A percentile compares a stretch with the other conserved stretches of the same genome.
These are phyloP conservation scores for Linnaemya tessellans DNA, from an alignment of 2,888 invertebrate genomes.

Conservation along the genomic window DNA sequence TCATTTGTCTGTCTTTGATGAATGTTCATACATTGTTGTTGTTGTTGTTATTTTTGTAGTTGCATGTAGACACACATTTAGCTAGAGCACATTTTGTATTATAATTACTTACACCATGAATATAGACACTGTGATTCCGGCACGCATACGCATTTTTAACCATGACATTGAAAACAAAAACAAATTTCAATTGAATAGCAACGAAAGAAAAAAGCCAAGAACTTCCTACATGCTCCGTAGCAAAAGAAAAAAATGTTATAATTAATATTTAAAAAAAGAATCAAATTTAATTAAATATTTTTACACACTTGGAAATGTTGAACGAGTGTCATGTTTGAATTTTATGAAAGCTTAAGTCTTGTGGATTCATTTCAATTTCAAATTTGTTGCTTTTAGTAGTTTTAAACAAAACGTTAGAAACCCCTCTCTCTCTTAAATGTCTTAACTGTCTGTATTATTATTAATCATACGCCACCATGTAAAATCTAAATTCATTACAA, in stretches of 20 bases:
- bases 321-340: not conserved
- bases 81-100: conserved; percentile 14
- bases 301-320: not conserved
- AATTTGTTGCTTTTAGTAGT: not conserved
- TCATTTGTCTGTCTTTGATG: conserved; percentile 33
- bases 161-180: conserved; percentile 68
- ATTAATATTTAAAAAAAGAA: no score
- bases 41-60: conserved; percentile 10
- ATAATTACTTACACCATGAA: conserved; percentile 42
- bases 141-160: conserved; percentile 73
- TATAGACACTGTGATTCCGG: conserved; percentile 61
- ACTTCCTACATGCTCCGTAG: not conserved
- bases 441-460: no score
- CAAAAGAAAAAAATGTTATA: not conserved
- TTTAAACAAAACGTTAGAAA: not conserved
- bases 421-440: no score
- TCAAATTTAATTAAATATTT: not conserved
- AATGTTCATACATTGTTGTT: conserved; percentile 18
- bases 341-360: not conserved
- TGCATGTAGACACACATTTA: conserved; percentile 71
- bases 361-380: not conserved
- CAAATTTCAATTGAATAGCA: conserved; percentile 14
- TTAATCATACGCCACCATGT: conserved; percentile 25
- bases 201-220: not conserved
- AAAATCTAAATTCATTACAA: not conserved